Percentiles rank a stretch among this genome's conserved stretches.
These are phyloP conservation scores for Zosterops hypoxanthus DNA, from an alignment of 2,113 vertebrate species.

Conservation along the genomic window DNA sequence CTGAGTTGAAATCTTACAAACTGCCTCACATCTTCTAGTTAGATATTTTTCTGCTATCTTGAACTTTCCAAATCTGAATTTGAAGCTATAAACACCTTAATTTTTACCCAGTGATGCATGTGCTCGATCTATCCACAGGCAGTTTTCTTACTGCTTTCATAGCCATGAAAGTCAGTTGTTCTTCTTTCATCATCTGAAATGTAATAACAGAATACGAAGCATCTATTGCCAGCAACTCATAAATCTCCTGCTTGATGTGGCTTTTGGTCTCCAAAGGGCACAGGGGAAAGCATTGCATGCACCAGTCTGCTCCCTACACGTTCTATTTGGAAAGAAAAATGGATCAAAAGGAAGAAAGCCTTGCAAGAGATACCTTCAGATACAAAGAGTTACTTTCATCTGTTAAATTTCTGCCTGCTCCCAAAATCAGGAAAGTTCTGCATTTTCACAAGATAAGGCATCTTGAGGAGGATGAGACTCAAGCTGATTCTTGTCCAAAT, in stretches of 20 bases:
- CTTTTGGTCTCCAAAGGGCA: conserved; percentile 51
- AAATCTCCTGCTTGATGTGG: conserved; percentile 64
- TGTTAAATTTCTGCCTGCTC: not conserved
- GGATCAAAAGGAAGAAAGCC: conserved; percentile 53
- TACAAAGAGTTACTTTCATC: conserved; percentile 19
- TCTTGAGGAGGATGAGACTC: not conserved
- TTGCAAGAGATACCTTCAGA: conserved; percentile 31
- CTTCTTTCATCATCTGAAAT: conserved; percentile 60
- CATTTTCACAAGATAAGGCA: not conserved
- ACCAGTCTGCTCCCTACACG: conserved; percentile 7
- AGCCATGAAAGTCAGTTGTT: conserved; percentile 49
- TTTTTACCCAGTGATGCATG: conserved; percentile 9
- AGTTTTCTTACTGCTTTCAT: conserved; percentile 41
- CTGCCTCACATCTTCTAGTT: conserved; percentile 29
- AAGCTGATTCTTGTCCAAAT: not conserved
- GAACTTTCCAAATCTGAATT: conserved; percentile 52
- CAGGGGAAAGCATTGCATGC: not conserved
- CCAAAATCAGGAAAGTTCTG: not conserved
- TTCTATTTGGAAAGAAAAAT: conserved; percentile 33
- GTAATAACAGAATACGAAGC: conserved; percentile 56
- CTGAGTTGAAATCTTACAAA: conserved; percentile 24
- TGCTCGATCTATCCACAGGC: conserved; percentile 46
- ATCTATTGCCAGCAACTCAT: conserved; percentile 63
- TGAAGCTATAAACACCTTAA: conserved; percentile 32
- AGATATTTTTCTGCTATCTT: conserved; percentile 50